phyloP scores from a whole-genome alignment of 2,888 invertebrate species.

The Venustoraphidia nigricollis region DNA sequence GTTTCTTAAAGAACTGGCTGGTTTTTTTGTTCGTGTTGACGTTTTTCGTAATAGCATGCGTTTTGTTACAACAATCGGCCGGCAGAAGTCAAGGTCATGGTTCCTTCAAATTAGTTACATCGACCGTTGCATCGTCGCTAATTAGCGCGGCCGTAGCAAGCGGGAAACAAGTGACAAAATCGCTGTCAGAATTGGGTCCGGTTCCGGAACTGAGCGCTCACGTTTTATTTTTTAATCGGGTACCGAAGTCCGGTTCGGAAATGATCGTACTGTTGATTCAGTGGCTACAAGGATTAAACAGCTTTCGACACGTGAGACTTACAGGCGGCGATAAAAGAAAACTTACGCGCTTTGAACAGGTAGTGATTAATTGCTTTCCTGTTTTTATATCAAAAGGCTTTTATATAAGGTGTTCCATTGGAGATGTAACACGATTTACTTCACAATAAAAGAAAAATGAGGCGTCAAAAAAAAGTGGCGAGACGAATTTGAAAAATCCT shows the following conservation, averaged over 20 bases:
- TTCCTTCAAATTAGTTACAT: too few relatives aligned
- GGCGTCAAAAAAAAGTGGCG: too few relatives aligned
- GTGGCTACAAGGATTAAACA: conserved; percentile 39
- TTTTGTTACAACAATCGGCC: not conserved
- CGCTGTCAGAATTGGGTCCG: conserved; percentile 31
- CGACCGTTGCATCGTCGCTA: not conserved
- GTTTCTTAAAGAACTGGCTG: conserved; percentile 1
- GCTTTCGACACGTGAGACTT: conserved; percentile 38
- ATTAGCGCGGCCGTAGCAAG: not conserved
- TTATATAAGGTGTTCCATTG: too few relatives aligned
- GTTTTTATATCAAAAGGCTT: not conserved
- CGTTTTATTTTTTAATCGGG: conserved; percentile 40
- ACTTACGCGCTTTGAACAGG: conserved; percentile 27
- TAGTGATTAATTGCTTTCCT: conserved; percentile 14
- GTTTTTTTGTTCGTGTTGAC: not conserved
- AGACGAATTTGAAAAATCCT: too few relatives aligned
- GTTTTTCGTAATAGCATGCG: not conserved
- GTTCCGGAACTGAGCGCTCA: conserved; percentile 32
- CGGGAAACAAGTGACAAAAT: conserved; percentile 30
- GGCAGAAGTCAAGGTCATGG: not conserved
- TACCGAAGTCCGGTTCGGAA: conserved; percentile 43
- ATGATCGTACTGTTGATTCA: conserved; percentile 40
- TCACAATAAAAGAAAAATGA: too few relatives aligned
- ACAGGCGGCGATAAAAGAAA: conserved; percentile 20
- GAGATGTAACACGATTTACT: too few relatives aligned